Conservation (phyloP, 2,797 vertebrate species). For the Miichthys miiuy region DNA sequence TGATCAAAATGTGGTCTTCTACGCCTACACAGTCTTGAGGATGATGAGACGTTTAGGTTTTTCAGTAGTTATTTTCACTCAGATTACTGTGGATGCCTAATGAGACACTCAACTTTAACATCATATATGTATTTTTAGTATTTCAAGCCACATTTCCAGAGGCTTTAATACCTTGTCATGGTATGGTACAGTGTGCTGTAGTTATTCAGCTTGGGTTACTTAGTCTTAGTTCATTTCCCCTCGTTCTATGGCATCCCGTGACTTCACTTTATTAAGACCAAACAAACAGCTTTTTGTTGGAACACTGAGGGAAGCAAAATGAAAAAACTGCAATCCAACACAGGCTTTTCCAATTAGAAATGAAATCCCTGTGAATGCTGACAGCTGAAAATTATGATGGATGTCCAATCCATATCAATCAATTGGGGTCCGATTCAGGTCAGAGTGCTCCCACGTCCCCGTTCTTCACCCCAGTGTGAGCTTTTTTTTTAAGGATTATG, state of each 20-base stretch:
- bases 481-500: constrained; percentile 51
- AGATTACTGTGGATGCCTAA: too few relatives aligned
- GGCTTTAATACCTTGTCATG: background rate
- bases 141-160: too few relatives aligned
- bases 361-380: constrained; percentile 54
- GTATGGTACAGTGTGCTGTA: background rate
- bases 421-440: constrained; percentile 51
- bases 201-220: background rate
- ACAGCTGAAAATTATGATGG: constrained; percentile 60
- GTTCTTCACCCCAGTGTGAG: constrained; percentile 40
- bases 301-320: constrained; percentile 26
- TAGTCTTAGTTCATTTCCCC: constrained; percentile 6
- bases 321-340: constrained; percentile 42
- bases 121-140: too few relatives aligned
- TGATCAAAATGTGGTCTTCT: too few relatives aligned
- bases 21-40: too few relatives aligned
- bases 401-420: constrained; percentile 65
- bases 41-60: too few relatives aligned
- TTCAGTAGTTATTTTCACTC: too few relatives aligned
- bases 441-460: constrained; percentile 38
- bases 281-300: constrained; percentile 31
- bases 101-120: too few relatives aligned
- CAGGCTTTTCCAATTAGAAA: constrained; percentile 55
- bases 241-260: background rate
- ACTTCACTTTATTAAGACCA: constrained; percentile 33